A percentile compares a stretch with the other conserved stretches of the same genome.
These are phyloP conservation scores for Rhincodon typus DNA, from an alignment of 2,797 vertebrate species.

Conservation along the genomic window DNA sequence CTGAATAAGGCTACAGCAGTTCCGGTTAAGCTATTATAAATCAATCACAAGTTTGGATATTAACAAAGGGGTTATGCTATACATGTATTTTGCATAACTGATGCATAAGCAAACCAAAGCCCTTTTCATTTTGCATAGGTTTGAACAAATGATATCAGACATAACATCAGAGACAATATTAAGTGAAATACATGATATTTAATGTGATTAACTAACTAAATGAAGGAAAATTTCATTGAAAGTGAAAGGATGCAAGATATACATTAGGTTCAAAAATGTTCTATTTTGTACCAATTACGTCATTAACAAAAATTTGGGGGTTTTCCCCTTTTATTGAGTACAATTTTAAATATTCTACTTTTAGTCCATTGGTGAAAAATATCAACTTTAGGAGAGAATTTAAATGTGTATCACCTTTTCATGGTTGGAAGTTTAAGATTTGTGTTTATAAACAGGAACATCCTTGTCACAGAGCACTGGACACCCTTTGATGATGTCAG, in stretches of 20 bases:
- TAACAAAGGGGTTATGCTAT: background rate
- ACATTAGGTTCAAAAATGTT: background rate
- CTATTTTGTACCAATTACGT: background rate
- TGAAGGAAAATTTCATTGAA: background rate
- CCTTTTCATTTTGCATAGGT: no score
- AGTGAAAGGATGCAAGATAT: background rate
- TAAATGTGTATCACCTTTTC: conserved; percentile 34
- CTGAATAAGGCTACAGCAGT: background rate
- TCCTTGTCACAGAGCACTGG: conserved; percentile 61
- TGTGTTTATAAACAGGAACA: conserved; percentile 74
- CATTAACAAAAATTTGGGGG: background rate
- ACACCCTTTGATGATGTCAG: conserved; percentile 77
- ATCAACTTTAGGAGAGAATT: background rate
- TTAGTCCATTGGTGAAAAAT: background rate
- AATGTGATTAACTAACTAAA: background rate
- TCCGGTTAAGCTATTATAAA: background rate
- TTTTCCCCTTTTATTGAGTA: background rate
- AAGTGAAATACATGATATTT: background rate
- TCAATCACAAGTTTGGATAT: background rate
- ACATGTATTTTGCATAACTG: background rate
- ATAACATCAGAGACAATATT: background rate
- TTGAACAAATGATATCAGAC: background rate
- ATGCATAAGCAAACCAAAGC: background rate
- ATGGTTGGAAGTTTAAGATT: conserved; percentile 70
- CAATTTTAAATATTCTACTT: background rate